phyloP scores from a whole-genome alignment of 2,797 vertebrate genomes.

The Sternarchorhynchus goeldii region DNA sequence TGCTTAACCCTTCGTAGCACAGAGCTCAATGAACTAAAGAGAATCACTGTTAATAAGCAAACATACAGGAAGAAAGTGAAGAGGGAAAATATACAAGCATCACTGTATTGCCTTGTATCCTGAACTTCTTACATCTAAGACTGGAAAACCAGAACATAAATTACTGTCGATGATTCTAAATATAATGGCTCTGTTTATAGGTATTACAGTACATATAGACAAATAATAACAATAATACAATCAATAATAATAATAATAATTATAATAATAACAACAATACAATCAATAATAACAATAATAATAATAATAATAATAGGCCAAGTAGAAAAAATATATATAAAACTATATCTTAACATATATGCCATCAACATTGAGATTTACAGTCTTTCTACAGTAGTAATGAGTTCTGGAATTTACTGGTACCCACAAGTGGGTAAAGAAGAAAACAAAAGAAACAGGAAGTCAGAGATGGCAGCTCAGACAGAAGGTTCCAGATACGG shows the following conservation, averaged over 20 bases:
- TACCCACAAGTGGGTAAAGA: conserved; percentile 49
- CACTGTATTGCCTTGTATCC: neutral
- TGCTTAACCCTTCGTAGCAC: conserved; percentile 23
- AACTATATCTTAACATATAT: neutral
- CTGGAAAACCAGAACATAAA: neutral
- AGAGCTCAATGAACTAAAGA: neutral
- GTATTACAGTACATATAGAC: no score
- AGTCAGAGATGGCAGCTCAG: conserved; percentile 49
- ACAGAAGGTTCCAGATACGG: conserved; percentile 55
- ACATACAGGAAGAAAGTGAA: neutral
- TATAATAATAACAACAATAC: no score
- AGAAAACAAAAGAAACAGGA: conserved; percentile 65
- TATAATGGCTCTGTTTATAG: neutral
- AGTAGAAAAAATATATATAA: neutral
- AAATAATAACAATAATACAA: no score
- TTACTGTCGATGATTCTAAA: neutral
- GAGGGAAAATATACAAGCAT: no score
- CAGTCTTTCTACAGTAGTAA: neutral
- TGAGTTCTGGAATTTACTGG: conserved; percentile 31
- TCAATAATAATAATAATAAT: no score
- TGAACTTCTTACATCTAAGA: neutral
- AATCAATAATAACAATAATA: no score
- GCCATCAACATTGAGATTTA: neutral
- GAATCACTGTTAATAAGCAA: neutral
- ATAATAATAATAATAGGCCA: neutral